These are phyloP conservation scores for Porites cylindrica DNA, from an alignment of 92 coral and sea anemone genomes.

Conservation along the genomic window DNA sequence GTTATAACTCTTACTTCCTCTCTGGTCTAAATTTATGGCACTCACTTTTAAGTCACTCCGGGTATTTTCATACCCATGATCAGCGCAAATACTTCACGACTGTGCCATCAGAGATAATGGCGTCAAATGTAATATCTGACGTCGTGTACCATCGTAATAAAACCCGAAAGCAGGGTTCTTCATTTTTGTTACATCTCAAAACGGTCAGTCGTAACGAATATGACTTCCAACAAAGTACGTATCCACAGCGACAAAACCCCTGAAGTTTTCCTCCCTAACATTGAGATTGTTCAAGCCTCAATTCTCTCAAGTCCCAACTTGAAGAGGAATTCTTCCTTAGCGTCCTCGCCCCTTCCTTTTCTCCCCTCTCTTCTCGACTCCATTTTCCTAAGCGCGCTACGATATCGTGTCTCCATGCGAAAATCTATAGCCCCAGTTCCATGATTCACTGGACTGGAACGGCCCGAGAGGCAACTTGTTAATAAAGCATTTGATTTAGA, in stretches of 20 bases:
- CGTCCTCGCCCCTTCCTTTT: slow-evolving; percentile 56
- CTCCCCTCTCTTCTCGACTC: slow-evolving; percentile 37
- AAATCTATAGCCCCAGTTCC: slow-evolving; percentile 37
- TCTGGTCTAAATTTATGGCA: no score
- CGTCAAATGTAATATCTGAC: neutral
- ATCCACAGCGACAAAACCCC: neutral
- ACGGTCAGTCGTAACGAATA: neutral
- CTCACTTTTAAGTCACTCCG: no score
- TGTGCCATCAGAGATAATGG: no score
- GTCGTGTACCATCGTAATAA: neutral
- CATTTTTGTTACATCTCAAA: neutral
- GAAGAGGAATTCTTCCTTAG: slow-evolving; percentile 77
- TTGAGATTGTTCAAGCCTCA: slow-evolving; percentile 17
- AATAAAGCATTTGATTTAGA: slow-evolving; percentile 13
- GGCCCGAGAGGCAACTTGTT: neutral
- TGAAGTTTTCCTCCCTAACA: neutral
- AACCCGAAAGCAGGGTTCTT: neutral
- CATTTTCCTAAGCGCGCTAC: slow-evolving; percentile 45
- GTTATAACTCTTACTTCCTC: no score
- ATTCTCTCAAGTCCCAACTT: slow-evolving; percentile 78
- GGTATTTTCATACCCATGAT: no score
- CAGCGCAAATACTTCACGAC: no score
- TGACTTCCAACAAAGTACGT: neutral
- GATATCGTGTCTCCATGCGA: slow-evolving; percentile 48
- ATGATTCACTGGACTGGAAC: slow-evolving; percentile 37